These are phyloP conservation scores for Lordiphosa stackelbergi DNA, from an alignment of 1,140 invertebrate genomes.

Conservation along the genomic window DNA sequence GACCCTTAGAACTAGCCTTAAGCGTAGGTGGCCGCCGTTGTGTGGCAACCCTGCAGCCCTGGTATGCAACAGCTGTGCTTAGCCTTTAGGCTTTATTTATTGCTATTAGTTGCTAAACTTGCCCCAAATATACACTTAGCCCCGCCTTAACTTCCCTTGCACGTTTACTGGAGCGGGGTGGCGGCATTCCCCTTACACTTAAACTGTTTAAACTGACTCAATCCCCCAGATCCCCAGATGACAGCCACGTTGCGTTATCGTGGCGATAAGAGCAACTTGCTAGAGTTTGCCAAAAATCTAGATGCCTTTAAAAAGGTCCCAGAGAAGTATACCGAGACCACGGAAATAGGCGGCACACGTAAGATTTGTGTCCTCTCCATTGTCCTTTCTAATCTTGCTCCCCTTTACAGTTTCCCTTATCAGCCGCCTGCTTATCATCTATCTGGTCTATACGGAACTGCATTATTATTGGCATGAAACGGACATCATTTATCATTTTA, in stretches of 20 bases:
- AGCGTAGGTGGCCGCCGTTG: too few relatives aligned
- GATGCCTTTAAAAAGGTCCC: conserved; percentile 94
- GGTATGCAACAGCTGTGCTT: too few relatives aligned
- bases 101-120: too few relatives aligned
- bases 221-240: conserved; percentile 31
- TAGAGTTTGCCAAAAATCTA: conserved; percentile 89
- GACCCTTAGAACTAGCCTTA: too few relatives aligned
- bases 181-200: too few relatives aligned
- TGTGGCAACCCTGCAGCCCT: too few relatives aligned
- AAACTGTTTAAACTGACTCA: too few relatives aligned
- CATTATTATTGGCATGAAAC: conserved; percentile 91
- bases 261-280: conserved; percentile 79
- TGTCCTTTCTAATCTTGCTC: too few relatives aligned
- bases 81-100: too few relatives aligned
- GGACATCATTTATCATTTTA: conserved; percentile 91
- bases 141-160: too few relatives aligned
- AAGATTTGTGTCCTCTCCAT: conserved; percentile 59
- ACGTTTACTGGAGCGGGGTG: too few relatives aligned
- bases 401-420: conserved; percentile 84
- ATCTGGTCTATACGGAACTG: conserved; percentile 90
- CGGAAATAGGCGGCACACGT: conserved; percentile 89
- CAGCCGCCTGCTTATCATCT: conserved; percentile 87
- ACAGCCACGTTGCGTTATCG: conserved; percentile 79
- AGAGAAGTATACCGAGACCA: conserved; percentile 89
- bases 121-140: too few relatives aligned